These are phyloP conservation scores for Pygoscelis adeliae DNA, from an alignment of 2,113 vertebrate species.

Conservation along the genomic window DNA sequence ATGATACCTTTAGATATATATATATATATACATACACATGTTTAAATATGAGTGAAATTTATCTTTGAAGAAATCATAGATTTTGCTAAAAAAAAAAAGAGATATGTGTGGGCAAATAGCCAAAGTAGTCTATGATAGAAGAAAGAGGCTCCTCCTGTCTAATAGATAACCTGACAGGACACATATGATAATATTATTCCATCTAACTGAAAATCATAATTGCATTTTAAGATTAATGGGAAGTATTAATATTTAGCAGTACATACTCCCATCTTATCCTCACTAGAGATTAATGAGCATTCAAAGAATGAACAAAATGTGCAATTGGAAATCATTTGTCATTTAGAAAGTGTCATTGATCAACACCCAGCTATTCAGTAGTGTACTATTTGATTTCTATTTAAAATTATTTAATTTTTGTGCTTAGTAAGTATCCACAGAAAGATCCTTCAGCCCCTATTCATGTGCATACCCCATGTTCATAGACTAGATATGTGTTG, in stretches of 20 bases:
- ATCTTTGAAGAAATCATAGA: not conserved
- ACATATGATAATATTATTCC: slow-evolving; percentile 1
- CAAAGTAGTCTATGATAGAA: not conserved
- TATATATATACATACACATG: not conserved
- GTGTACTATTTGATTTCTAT: not conserved
- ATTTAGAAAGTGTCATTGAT: not conserved
- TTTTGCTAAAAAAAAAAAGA: not conserved
- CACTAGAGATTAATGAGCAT: not conserved
- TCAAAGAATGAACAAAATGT: slow-evolving; percentile 4
- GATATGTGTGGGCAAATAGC: not conserved
- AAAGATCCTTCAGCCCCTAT: not conserved
- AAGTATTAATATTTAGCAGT: not conserved
- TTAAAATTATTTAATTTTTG: not conserved
- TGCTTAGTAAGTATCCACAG: not conserved
- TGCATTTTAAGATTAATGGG: slow-evolving; percentile 9
- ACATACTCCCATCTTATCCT: not conserved
- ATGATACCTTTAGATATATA: not conserved
- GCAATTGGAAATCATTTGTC: not conserved
- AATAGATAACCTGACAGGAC: not conserved
- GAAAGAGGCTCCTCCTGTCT: not conserved
- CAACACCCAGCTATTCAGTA: not conserved
- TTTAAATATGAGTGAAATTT: not conserved
- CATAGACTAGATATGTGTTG: not conserved
- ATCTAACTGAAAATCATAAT: not conserved
- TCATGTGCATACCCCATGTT: not conserved